Base-by-base conservation (phyloP, 2,888 invertebrate genomes). In the Ormyrus nitidulus region DNA sequence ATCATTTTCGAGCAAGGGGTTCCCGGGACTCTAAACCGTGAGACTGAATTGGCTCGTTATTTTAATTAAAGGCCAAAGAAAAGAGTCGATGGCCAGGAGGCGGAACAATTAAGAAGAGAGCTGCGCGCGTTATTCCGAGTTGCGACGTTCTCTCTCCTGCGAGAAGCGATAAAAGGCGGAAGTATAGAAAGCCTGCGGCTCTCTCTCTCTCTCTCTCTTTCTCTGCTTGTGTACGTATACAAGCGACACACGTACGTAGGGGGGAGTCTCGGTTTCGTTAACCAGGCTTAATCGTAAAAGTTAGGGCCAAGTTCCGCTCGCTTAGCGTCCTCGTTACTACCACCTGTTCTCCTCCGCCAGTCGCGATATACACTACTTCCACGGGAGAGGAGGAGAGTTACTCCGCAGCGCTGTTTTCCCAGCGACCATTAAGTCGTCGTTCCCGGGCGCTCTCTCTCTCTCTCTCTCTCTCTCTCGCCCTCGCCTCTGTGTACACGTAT, bases 211-310 rank as follows among this genome's bases (percentile, higher is more conserved):
- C 34, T 34, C 34, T 34, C 19, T 44, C 34, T 34, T 2, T 44
- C 19, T 19, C 19, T 19, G 10, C 8, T 34, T 49, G 56, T 10
- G 11, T 48, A 13, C n/a, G 34, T 9, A 19, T 53, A 49, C 11
- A 65, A 7, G 34, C 46, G 48, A 48, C 9, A 6, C n/a, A n/a
- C 10, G 11, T 7, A 19, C 13, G 59, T 19, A 59, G 34, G 7
- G 7, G 59, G 46, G 59, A n/a, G 44, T 34, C 66, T 61, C 65
- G 71, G 53, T 71, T 76, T 76, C 80, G 76, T 80, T 80, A 80
- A 76, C 72, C 71, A 46, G 68, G 66, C 68, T 80, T 75, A 80
- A 76, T 76, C 75, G 80, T 76, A 80, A 80, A 80, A 80, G 80
- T 80, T 80, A 80, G 72, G 56, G 72, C 65, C 61, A 70, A 76